Conservation (phyloP, 2,113 vertebrate species). For the Egretta garzetta region DNA sequence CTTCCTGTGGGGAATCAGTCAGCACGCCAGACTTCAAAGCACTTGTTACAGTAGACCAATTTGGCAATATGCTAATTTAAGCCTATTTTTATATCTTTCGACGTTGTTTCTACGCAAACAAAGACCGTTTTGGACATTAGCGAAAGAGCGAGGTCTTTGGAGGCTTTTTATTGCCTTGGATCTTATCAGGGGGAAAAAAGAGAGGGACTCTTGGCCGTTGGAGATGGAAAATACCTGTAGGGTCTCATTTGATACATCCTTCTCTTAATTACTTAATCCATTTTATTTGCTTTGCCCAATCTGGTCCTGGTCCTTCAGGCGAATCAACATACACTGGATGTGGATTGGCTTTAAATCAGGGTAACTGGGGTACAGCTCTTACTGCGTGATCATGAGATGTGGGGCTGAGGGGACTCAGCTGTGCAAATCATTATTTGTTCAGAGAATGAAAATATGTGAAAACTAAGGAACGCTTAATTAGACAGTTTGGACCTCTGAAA, state of each 20-base stretch:
- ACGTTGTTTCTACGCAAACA: slow-evolving; percentile 48
- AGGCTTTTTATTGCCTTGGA: not conserved
- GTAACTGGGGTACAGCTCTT: not conserved
- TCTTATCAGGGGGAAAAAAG: not conserved
- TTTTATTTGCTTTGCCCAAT: not conserved
- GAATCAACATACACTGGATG: not conserved
- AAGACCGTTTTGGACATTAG: slow-evolving; percentile 51
- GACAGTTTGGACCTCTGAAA: not conserved
- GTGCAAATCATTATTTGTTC: not conserved
- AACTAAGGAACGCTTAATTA: not conserved
- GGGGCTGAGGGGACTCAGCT: not conserved
- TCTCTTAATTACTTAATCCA: not conserved
- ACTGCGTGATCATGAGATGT: not conserved
- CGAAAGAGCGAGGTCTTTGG: not conserved
- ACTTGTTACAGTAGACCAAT: slow-evolving; percentile 64
- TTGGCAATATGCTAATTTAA: slow-evolving; percentile 73
- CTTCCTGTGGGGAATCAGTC: slow-evolving; percentile 67
- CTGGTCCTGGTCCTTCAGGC: not conserved
- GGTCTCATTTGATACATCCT: not conserved
- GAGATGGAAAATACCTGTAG: slow-evolving; percentile 33
- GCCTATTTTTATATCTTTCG: slow-evolving; percentile 54
- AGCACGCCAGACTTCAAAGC: slow-evolving; percentile 66
- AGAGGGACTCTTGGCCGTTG: not conserved
- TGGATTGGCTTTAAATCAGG: not conserved
- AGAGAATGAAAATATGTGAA: not conserved